A percentile compares a stretch with the other conserved stretches of the same genome.
These are phyloP conservation scores for Falco berigora DNA, from an alignment of 2,797 vertebrate genomes.

Conservation along the genomic window DNA sequence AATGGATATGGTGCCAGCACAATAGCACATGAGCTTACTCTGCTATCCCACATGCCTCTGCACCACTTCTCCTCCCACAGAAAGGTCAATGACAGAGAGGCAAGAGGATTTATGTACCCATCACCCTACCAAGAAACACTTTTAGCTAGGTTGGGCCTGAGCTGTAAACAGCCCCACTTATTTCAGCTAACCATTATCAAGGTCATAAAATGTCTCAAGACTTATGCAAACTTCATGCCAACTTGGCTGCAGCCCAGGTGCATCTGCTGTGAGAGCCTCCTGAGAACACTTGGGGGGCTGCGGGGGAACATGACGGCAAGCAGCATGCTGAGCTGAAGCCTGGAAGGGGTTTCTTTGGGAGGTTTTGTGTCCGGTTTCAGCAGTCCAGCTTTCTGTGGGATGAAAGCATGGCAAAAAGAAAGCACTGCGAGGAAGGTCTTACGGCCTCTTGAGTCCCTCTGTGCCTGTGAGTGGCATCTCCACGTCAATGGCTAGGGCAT, in stretches of 20 bases:
- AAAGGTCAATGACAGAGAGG: slow-evolving; percentile 63
- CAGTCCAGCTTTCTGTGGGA: background rate
- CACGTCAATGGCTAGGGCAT: background rate
- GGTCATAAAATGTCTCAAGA: slow-evolving; percentile 52
- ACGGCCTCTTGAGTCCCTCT: background rate
- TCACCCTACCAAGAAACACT: slow-evolving; percentile 2
- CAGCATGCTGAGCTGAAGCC: background rate
- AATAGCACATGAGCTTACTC: background rate
- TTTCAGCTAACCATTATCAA: slow-evolving; percentile 25
- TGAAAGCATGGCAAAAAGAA: background rate
- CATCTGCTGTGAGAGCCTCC: background rate
- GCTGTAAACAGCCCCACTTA: slow-evolving; percentile 29
- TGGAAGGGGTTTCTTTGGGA: background rate
- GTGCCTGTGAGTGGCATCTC: background rate
- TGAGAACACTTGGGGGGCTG: background rate
- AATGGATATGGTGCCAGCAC: slow-evolving; percentile 1
- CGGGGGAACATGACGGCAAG: background rate
- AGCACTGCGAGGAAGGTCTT: background rate
- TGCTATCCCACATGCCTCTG: slow-evolving; percentile 20
- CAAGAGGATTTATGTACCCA: slow-evolving; percentile 22
- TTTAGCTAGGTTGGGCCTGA: background rate
- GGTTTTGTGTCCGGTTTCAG: background rate
- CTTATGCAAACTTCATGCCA: slow-evolving; percentile 17
- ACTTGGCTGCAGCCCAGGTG: background rate
- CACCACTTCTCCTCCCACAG: background rate